These are phyloP conservation scores for Muscina levida DNA, from an alignment of 2,888 invertebrate species.

Conservation along the genomic window DNA sequence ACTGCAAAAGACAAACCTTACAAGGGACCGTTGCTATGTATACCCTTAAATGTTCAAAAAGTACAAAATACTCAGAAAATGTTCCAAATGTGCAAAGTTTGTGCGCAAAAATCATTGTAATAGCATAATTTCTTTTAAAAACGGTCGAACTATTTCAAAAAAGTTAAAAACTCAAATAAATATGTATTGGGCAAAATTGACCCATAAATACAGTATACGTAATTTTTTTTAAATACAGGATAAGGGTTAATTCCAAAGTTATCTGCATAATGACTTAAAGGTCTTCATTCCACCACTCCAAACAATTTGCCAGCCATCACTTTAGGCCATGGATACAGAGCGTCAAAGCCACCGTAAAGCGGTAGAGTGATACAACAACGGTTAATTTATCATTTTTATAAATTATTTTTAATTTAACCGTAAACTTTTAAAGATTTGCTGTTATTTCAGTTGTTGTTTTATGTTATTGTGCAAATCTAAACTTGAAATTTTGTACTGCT, in stretches of 20 bases:
- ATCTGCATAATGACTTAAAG: background rate
- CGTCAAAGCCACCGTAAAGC: slow-evolving; percentile 13
- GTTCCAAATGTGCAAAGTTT: too few species aligned
- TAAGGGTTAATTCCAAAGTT: slow-evolving; percentile 8
- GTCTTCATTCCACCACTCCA: slow-evolving; percentile 13
- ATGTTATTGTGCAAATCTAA: background rate
- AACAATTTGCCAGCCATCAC: background rate
- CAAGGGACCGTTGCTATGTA: too few species aligned
- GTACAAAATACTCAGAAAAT: too few species aligned
- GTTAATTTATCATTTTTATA: slow-evolving; percentile 54
- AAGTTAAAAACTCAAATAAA: too few species aligned
- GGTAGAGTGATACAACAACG: slow-evolving; percentile 28
- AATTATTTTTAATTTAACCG: slow-evolving; percentile 40
- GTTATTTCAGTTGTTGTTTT: background rate
- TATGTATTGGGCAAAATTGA: too few species aligned
- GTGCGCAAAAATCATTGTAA: too few species aligned
- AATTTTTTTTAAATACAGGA: too few species aligned
- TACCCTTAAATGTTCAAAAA: too few species aligned
- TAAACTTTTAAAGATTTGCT: slow-evolving; percentile 42
- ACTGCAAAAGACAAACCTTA: too few species aligned
- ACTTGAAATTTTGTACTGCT: background rate
- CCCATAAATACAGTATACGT: too few species aligned
- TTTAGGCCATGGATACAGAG: background rate
- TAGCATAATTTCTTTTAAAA: too few species aligned
- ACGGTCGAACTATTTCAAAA: too few species aligned